A percentile compares a stretch with the other conserved stretches of the same genome.
Conservation (phyloP, 1,140 invertebrate genomes). For the Bombus pascuorum region DNA sequence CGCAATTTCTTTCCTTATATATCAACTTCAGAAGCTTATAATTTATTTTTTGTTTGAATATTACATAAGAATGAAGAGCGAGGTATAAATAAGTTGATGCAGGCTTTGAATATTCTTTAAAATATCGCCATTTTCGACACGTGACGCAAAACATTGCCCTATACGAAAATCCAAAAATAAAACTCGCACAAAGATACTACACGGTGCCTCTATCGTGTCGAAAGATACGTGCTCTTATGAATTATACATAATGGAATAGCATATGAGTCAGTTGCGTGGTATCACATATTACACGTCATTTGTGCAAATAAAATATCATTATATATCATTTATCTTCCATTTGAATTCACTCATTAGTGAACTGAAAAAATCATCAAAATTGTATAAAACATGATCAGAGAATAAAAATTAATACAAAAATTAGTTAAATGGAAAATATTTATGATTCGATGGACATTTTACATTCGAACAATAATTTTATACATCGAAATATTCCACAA, state of each 20-base stretch:
- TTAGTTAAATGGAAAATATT: not conserved
- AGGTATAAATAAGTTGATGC: not conserved
- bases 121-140: not conserved
- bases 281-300: not conserved
- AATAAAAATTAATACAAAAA: not conserved
- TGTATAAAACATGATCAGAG: not conserved
- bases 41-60: not conserved
- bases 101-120: not conserved
- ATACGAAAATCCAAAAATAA: not conserved
- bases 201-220: not conserved
- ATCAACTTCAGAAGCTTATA: not conserved
- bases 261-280: slow-evolving; percentile 26
- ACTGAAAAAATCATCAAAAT: not conserved
- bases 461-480: not conserved
- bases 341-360: not conserved
- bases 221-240: slow-evolving; percentile 8
- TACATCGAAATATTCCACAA: not conserved
- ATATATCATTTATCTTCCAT: not conserved
- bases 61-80: not conserved
- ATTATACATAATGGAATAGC: slow-evolving; percentile 33
- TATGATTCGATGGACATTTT: not conserved
- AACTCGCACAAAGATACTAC: not conserved
- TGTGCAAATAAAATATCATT: slow-evolving; percentile 27
- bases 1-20: not conserved
- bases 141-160: not conserved